These are phyloP conservation scores for Coelopa pilipes DNA, from an alignment of 2,888 invertebrate species.

Conservation along the genomic window DNA sequence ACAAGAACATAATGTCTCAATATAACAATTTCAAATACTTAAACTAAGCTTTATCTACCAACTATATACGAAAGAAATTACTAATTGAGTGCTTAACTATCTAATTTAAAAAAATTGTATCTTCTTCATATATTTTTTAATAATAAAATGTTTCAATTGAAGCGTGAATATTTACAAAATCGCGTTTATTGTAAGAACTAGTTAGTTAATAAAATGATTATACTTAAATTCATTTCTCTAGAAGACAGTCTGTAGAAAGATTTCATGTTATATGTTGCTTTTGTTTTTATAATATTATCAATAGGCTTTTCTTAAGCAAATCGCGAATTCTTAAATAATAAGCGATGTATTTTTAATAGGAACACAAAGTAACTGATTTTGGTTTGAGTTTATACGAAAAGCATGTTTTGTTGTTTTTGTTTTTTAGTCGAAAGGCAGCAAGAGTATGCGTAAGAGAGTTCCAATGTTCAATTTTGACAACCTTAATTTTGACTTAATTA, in stretches of 20 bases:
- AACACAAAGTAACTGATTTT: neutral
- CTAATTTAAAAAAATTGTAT: too few species aligned
- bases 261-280: neutral
- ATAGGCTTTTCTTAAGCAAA: neutral
- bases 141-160: neutral
- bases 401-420: too few species aligned
- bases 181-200: neutral
- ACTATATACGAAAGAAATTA: too few species aligned
- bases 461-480: neutral
- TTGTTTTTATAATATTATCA: neutral
- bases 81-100: too few species aligned
- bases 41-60: neutral
- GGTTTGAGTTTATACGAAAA: too few species aligned
- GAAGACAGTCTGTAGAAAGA: constrained; percentile 56
- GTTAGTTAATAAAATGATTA: neutral
- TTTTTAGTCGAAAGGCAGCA: neutral
- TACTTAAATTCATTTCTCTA: constrained; percentile 58
- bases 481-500: neutral
- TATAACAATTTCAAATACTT: neutral
- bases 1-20: constrained; percentile 11
- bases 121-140: neutral
- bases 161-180: constrained; percentile 2
- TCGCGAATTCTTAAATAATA: neutral
- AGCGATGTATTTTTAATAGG: neutral
- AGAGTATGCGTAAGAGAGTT: neutral